A percentile compares a stretch with the other conserved stretches of the same genome.
Evolutionary conservation across 2,113 vertebrate genomes (phyloP).

Genomic region (Corydoras sp.): DNA sequence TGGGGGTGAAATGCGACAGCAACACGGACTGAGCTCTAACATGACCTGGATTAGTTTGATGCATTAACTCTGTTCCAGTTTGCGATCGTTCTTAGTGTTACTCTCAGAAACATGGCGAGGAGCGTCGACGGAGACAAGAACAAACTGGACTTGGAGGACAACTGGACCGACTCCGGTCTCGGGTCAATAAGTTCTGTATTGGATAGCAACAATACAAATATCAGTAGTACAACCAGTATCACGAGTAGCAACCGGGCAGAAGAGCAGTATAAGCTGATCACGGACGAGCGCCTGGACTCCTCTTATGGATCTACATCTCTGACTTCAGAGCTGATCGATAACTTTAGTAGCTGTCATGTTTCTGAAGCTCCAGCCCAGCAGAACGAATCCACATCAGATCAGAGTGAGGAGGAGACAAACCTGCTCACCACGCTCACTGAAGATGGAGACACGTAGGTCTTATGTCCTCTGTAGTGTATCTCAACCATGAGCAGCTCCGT

Average conservation of each 20-base stretch:
- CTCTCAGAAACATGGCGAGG: slow-evolving; percentile 53
- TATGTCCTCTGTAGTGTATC: not conserved
- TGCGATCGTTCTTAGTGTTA: not conserved
- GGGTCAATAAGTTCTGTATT: slow-evolving; percentile 51
- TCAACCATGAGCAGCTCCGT: not conserved
- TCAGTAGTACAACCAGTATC: too few species aligned
- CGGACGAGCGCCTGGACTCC: slow-evolving; percentile 67
- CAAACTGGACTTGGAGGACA: slow-evolving; percentile 60
- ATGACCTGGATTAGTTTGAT: slow-evolving; percentile 40
- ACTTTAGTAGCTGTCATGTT: slow-evolving; percentile 50
- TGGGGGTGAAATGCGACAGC: slow-evolving; percentile 60
- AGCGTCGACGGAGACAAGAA: slow-evolving; percentile 45
- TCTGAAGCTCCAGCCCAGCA: slow-evolving; percentile 19
- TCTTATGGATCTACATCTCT: slow-evolving; percentile 67
- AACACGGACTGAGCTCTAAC: not conserved
- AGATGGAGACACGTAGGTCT: slow-evolving; percentile 73
- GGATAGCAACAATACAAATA: not conserved
- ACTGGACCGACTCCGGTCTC: slow-evolving; percentile 63
- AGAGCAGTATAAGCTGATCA: slow-evolving; percentile 55
- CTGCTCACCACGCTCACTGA: slow-evolving; percentile 63
- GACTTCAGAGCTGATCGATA: slow-evolving; percentile 60
- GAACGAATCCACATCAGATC: slow-evolving; percentile 29
- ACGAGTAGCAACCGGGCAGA: slow-evolving; percentile 38
- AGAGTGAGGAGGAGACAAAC: slow-evolving; percentile 54
- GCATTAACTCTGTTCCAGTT: too few species aligned